A percentile compares a stretch with the other conserved stretches of the same genome.
phyloP scores from a whole-genome alignment of 2,797 vertebrate genomes.

The Erethizon dorsatum region DNA sequence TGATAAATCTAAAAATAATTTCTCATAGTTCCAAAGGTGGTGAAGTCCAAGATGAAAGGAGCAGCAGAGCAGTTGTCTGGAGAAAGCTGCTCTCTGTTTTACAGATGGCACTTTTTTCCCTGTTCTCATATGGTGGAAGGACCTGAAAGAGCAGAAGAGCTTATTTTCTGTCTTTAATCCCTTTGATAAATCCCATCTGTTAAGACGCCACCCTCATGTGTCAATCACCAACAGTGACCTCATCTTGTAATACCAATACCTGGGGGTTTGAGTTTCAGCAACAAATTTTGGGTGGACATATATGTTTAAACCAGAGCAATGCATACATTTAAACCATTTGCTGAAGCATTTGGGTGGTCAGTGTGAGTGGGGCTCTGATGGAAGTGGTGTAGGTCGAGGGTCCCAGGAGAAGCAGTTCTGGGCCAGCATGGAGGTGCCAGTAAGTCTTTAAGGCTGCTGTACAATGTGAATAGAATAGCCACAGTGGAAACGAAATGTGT shows the following conservation, averaged over 20 bases:
- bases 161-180: neutral
- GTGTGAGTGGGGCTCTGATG: neutral
- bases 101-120: neutral
- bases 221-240: neutral
- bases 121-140: neutral
- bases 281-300: neutral
- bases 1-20: neutral
- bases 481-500: neutral
- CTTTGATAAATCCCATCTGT: neutral
- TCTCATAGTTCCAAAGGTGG: neutral
- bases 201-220: fast-evolving
- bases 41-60: neutral
- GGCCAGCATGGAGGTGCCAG: fast-evolving
- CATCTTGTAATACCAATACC: neutral
- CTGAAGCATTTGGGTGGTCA: neutral
- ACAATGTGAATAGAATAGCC: neutral
- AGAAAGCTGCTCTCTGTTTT: neutral
- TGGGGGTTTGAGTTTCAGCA: neutral
- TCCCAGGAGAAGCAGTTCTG: neutral
- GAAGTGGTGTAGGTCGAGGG: too few species aligned
- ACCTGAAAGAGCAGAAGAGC: neutral
- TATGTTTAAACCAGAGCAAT: neutral
- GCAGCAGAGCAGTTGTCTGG: too few species aligned
- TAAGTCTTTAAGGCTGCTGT: neutral
- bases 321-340: neutral